phyloP scores from a whole-genome alignment of 2,113 vertebrate genomes.

The Echinops telfairi region DNA sequence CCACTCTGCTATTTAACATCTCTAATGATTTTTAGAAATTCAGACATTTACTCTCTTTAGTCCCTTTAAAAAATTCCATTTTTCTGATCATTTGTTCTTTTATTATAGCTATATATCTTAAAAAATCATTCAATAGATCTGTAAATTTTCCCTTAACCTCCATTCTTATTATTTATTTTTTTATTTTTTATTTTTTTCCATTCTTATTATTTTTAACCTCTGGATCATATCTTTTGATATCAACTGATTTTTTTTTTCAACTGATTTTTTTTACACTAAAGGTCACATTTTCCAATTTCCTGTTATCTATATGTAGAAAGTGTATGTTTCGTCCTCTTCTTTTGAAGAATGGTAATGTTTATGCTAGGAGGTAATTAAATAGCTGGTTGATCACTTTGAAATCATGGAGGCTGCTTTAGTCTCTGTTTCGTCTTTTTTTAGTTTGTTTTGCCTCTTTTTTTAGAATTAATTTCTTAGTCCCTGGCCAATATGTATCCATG shows the following conservation, averaged over 20 bases:
- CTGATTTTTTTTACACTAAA: not conserved
- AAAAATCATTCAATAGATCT: constrained; percentile 9
- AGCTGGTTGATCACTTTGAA: not conserved
- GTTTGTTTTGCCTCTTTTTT: constrained; percentile 5
- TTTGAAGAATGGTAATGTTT: constrained; percentile 33
- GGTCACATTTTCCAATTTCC: not conserved
- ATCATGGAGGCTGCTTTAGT: not conserved
- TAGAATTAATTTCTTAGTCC: constrained; percentile 48
- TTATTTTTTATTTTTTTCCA: no score
- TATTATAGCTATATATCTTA: constrained; percentile 5
- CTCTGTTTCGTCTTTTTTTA: not conserved
- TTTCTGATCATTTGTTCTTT: not conserved
- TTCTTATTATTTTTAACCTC: constrained; percentile 25
- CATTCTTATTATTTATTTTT: constrained; percentile 1
- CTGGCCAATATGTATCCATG: not conserved
- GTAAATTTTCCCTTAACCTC: constrained; percentile 20
- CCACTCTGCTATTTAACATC: not conserved
- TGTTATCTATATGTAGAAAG: not conserved
- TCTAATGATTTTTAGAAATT: not conserved
- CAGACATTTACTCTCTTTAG: not conserved
- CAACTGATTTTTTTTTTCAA: not conserved
- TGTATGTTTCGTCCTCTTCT: constrained; percentile 27
- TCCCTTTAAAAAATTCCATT: constrained; percentile 20
- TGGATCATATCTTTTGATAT: not conserved
- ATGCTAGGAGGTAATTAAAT: not conserved